phyloP scores from a whole-genome alignment of 1,140 invertebrate genomes.

The Drosophila gunungcola region DNA sequence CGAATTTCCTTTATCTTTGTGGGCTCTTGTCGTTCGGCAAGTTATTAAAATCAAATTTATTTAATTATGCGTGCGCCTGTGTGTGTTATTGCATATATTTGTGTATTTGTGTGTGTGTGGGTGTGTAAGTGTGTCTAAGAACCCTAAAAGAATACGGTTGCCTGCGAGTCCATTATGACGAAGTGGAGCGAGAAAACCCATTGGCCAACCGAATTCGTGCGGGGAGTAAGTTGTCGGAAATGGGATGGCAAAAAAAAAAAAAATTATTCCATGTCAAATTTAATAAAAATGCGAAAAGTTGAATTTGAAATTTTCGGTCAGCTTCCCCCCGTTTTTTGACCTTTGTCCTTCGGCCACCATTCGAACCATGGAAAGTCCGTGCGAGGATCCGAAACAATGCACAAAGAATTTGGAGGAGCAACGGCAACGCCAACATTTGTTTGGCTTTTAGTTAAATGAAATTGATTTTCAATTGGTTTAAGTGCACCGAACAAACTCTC shows the following conservation, averaged over 20 bases:
- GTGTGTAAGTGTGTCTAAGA: conserved; percentile 1
- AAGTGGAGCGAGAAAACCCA: not conserved
- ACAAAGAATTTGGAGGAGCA: conserved; percentile 19
- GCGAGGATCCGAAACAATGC: conserved; percentile 31
- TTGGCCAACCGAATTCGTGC: conserved; percentile 16
- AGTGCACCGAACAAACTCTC: conserved; percentile 52
- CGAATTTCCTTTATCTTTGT: conserved; percentile 3
- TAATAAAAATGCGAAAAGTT: conserved; percentile 59
- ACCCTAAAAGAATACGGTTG: conserved; percentile 22
- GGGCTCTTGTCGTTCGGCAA: conserved; percentile 26
- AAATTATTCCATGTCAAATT: conserved; percentile 72
- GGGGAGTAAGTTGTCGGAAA: too few relatives aligned
- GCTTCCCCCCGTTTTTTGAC: too few relatives aligned
- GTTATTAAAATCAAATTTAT: conserved; percentile 76
- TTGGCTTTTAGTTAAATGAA: conserved; percentile 78
- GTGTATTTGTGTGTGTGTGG: not conserved
- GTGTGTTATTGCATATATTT: not conserved
- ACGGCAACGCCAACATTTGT: conserved; percentile 56
- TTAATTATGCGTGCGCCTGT: conserved; percentile 62
- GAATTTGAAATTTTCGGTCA: conserved; percentile 45
- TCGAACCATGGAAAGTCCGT: not conserved
- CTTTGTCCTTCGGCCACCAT: not conserved
- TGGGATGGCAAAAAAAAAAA: conserved; percentile 43
- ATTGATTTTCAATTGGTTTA: conserved; percentile 78
- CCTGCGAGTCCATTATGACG: conserved; percentile 15